Percentiles rank a stretch among this genome's conserved stretches.
phyloP scores from a whole-genome alignment of 2,888 invertebrate species.

The Cataglyphis altisquamis region DNA sequence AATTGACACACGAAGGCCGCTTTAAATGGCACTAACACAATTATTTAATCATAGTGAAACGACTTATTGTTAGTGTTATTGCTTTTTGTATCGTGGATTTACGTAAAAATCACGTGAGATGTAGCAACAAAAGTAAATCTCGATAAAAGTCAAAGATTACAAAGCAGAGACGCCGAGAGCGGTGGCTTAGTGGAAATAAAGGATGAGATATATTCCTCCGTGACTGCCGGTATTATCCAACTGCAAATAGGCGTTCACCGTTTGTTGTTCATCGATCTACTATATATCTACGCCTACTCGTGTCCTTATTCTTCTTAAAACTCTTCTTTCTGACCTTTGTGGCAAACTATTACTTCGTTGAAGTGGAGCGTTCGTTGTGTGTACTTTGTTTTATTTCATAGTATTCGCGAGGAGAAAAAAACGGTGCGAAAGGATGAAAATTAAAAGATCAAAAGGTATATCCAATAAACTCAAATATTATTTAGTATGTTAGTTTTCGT shows the following conservation, averaged over 20 bases:
- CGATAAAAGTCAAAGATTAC: background rate
- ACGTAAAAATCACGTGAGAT: background rate
- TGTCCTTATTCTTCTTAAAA: conserved; percentile 15
- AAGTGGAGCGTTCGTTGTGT: conserved; percentile 8
- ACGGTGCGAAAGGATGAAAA: background rate
- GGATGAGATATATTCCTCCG: conserved; percentile 18
- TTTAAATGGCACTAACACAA: background rate
- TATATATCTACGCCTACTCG: background rate
- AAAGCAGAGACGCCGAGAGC: background rate
- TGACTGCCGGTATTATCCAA: conserved; percentile 34
- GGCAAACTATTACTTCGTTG: conserved; percentile 30
- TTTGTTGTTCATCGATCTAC: conserved; percentile 53
- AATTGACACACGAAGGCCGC: background rate
- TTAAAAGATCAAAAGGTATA: background rate
- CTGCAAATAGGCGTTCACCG: conserved; percentile 56
- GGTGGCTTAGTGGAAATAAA: conserved; percentile 10
- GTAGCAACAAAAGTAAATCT: conserved; percentile 20
- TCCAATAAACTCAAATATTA: background rate
- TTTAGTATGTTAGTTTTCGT: background rate
- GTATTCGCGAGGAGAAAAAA: background rate
- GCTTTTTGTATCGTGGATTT: background rate
- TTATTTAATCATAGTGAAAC: conserved; percentile 2
- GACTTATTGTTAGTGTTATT: background rate
- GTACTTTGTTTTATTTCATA: background rate
- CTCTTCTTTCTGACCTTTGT: conserved; percentile 17